Percentiles rank a stretch among this genome's conserved stretches.
Conservation (phyloP, 2,113 vertebrate species). For the Serilophus lunatus region DNA sequence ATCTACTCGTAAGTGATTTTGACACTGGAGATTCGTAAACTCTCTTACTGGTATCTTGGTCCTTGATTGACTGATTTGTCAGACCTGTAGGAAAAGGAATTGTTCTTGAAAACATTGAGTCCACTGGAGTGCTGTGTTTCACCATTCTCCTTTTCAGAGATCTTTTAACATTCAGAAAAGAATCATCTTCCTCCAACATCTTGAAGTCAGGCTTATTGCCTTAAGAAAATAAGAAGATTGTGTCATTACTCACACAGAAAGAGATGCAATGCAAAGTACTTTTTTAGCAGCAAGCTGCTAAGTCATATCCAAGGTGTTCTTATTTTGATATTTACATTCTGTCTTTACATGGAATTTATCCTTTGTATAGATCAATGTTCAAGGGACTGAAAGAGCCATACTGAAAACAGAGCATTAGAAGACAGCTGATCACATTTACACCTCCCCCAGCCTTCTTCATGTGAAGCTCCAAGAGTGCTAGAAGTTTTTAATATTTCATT, state of each 20-base stretch:
- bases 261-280: not conserved
- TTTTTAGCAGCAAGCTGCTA: not conserved
- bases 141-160: not conserved
- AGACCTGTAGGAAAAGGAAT: not conserved
- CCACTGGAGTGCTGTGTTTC: conserved; percentile 59
- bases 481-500: not conserved
- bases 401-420: not conserved
- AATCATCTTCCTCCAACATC: conserved; percentile 58
- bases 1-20: not conserved
- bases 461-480: not conserved
- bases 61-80: not conserved
- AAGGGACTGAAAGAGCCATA: not conserved
- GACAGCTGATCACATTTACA: not conserved
- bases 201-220: not conserved
- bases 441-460: not conserved
- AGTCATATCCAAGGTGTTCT: not conserved
- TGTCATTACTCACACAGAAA: not conserved
- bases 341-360: not conserved
- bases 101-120: not conserved
- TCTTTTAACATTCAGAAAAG: conserved; percentile 43
- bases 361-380: not conserved
- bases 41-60: not conserved
- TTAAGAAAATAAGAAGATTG: not conserved
- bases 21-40: not conserved
- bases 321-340: not conserved